Evolutionary conservation across 1,140 invertebrate species (phyloP).

Genomic region (Mycetomoellerius zeteki): DNA sequence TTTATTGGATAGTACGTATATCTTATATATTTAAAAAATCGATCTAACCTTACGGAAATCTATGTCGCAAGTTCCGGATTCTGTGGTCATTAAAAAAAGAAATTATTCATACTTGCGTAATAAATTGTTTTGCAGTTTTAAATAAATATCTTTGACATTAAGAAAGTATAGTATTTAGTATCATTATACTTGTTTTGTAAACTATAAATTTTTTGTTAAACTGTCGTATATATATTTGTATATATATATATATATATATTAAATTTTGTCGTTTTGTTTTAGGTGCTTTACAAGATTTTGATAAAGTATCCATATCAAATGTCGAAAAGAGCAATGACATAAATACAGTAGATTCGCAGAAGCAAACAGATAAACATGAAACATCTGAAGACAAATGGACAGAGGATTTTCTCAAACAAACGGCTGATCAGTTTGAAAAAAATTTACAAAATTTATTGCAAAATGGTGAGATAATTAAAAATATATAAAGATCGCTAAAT

Average conservation of each 20-base stretch:
- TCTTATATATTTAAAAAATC: background rate
- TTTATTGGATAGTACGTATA: conserved; percentile 85
- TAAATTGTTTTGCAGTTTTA: background rate
- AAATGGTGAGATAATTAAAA: conserved; percentile 75
- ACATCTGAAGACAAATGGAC: conserved; percentile 79
- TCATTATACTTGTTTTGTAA: background rate
- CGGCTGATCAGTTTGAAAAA: conserved; percentile 81
- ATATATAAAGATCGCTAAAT: background rate
- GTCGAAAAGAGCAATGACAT: conserved; percentile 49
- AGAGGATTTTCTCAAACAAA: conserved; percentile 82
- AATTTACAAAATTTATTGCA: conserved; percentile 81
- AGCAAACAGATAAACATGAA: background rate
- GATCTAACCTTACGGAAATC: conserved; percentile 12
- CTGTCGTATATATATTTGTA: background rate
- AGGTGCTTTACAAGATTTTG: conserved; percentile 88
- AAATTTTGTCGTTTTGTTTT: conserved; percentile 47
- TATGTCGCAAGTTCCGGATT: background rate
- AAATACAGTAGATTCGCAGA: background rate
- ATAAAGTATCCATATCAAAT: conserved; percentile 78
- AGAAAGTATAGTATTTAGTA: background rate
- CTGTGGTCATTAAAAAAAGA: conserved; percentile 4
- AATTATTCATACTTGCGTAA: conserved; percentile 36
- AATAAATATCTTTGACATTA: background rate
- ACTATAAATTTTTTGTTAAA: background rate
- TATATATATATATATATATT: background rate